A percentile compares a stretch with the other conserved stretches of the same genome.
Conservation (phyloP, 2,113 vertebrate species). For the Pomatostomus ruficeps region DNA sequence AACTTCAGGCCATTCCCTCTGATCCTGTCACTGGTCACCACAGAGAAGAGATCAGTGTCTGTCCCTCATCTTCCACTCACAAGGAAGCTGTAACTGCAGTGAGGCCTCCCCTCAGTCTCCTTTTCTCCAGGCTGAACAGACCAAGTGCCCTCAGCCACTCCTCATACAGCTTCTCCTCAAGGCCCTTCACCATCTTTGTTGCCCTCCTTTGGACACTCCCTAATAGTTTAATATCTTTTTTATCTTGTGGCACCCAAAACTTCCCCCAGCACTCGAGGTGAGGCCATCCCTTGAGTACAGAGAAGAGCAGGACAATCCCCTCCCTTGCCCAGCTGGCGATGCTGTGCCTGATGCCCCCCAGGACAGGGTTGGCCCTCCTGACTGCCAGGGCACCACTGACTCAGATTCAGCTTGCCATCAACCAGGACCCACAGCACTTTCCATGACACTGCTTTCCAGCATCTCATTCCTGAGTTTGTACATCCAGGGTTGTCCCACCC, state of each 20-base stretch:
- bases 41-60: neutral
- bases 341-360: neutral
- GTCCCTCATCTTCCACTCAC: neutral
- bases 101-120: neutral
- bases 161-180: accelerated
- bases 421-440: neutral
- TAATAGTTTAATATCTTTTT: neutral
- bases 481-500: neutral
- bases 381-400: neutral
- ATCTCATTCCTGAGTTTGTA: neutral
- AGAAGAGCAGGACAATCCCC: neutral
- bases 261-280: neutral
- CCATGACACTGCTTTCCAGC: neutral
- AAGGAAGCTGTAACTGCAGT: accelerated
- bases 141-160: accelerated
- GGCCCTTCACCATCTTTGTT: neutral
- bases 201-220: accelerated
- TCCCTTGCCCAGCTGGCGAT: accelerated
- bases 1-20: neutral
- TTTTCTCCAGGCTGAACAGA: neutral
- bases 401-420: accelerated
- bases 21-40: neutral
- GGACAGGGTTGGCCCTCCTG: accelerated
- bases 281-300: accelerated
- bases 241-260: neutral